A percentile compares a stretch with the other conserved stretches of the same genome.
phyloP scores from a whole-genome alignment of 2,888 invertebrate genomes.

The Drosophila emarginata region DNA sequence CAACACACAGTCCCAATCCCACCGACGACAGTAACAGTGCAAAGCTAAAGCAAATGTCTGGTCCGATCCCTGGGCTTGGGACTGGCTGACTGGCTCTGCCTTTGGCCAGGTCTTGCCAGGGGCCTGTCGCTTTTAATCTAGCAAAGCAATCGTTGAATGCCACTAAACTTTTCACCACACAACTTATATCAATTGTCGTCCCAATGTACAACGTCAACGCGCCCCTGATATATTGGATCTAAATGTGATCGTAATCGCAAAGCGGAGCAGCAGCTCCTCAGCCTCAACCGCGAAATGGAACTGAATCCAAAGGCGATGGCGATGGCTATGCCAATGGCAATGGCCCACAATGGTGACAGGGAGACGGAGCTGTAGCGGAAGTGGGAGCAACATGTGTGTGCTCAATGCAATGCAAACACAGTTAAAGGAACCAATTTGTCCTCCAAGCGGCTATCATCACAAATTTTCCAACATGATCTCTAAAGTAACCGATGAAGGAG shows the following conservation, averaged over 20 bases:
- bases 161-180: conserved; percentile 80
- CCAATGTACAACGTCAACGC: conserved; percentile 79
- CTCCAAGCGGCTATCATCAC: conserved; percentile 66
- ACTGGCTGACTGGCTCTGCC: conserved; percentile 8
- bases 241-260: conserved; percentile 79
- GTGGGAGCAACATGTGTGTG: background rate
- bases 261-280: conserved; percentile 65
- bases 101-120: conserved; percentile 29
- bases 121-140: conserved; percentile 77
- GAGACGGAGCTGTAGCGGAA: background rate
- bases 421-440: conserved; percentile 75
- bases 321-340: conserved; percentile 18
- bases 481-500: conserved; percentile 22
- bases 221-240: conserved; percentile 80
- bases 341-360: background rate
- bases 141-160: conserved; percentile 80
- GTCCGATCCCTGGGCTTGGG: background rate
- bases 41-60: conserved; percentile 17
- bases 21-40: conserved; percentile 1
- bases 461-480: conserved; percentile 71
- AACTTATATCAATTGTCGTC: conserved; percentile 81
- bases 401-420: conserved; percentile 16
- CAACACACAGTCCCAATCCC: conserved; percentile 33
- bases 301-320: background rate
- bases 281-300: conserved; percentile 22